A percentile compares a stretch with the other conserved stretches of the same genome.
Evolutionary conservation across 2,113 vertebrate genomes (phyloP).

Genomic region (Cryptomyrus ogoouensis): DNA sequence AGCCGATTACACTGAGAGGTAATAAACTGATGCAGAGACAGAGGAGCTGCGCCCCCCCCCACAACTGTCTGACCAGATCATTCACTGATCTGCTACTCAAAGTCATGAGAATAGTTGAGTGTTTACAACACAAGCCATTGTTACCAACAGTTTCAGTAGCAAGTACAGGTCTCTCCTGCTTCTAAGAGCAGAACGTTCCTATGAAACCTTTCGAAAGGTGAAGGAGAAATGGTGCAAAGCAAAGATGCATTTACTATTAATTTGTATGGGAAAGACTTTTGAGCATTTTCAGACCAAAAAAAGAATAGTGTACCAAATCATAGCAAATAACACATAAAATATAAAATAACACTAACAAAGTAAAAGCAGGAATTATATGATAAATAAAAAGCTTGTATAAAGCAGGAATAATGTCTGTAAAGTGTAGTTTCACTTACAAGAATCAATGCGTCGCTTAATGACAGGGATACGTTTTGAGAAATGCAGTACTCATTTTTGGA

Average conservation of each 20-base stretch:
- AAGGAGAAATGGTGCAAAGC: no score
- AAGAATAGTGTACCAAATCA: no score
- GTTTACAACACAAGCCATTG: background rate
- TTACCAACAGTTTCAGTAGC: no score
- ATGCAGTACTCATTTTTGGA: background rate
- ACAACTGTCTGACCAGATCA: background rate
- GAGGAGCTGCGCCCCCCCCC: background rate
- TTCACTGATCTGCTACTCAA: background rate
- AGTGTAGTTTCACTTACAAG: background rate
- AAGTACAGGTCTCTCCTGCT: no score
- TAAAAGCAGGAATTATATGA: background rate
- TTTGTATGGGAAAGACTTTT: no score
- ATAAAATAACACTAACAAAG: background rate
- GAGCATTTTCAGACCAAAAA: background rate
- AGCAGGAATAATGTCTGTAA: background rate
- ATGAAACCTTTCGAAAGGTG: no score
- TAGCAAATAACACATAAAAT: no score
- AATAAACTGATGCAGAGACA: background rate
- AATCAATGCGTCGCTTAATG: background rate
- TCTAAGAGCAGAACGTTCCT: no score
- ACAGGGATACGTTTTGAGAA: background rate
- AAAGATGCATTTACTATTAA: no score
- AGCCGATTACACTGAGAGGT: background rate
- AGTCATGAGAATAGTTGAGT: background rate
- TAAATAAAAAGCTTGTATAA: background rate